Evolutionary conservation across 2,113 vertebrate species (phyloP).

Genomic region (Spea multiplicata): DNA sequence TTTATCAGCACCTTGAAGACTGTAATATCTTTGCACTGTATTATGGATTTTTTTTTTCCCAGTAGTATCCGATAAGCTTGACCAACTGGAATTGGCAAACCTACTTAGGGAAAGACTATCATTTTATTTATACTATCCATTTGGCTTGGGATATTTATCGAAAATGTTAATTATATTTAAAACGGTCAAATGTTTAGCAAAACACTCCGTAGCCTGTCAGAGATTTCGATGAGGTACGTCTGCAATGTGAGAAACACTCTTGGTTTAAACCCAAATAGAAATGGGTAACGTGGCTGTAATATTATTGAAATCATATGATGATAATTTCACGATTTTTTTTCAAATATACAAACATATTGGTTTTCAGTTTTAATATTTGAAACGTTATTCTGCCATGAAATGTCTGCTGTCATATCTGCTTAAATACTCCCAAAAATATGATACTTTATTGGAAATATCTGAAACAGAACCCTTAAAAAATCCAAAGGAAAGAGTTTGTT

Average conservation of each 20-base stretch:
- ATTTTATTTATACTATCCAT: constrained; percentile 56
- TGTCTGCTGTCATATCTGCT: background rate
- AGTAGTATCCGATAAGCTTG: constrained; percentile 58
- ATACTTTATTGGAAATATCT: too few relatives aligned
- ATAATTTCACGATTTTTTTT: too few relatives aligned
- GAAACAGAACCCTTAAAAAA: too few relatives aligned
- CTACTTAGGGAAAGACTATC: constrained; percentile 52
- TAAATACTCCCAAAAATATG: background rate
- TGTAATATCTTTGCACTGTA: constrained; percentile 80
- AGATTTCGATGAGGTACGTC: constrained; percentile 53
- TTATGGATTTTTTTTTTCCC: constrained; percentile 62
- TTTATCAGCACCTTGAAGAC: constrained; percentile 87
- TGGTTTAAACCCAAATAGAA: constrained; percentile 30
- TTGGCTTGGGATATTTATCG: constrained; percentile 61
- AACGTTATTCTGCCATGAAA: background rate
- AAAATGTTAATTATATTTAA: constrained; percentile 51
- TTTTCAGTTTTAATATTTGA: background rate
- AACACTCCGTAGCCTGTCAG: constrained; percentile 45
- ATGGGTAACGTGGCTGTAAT: background rate
- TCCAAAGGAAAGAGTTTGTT: too few relatives aligned
- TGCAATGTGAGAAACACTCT: constrained; percentile 50
- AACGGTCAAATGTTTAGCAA: constrained; percentile 56
- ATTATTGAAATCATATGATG: background rate
- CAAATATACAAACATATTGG: background rate
- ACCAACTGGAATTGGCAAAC: constrained; percentile 55